Evolutionary conservation across 2,113 vertebrate genomes (phyloP), one percentile per base, ranked within the genome.

Genomic region (Neolamprologus cancellatus): DNA sequence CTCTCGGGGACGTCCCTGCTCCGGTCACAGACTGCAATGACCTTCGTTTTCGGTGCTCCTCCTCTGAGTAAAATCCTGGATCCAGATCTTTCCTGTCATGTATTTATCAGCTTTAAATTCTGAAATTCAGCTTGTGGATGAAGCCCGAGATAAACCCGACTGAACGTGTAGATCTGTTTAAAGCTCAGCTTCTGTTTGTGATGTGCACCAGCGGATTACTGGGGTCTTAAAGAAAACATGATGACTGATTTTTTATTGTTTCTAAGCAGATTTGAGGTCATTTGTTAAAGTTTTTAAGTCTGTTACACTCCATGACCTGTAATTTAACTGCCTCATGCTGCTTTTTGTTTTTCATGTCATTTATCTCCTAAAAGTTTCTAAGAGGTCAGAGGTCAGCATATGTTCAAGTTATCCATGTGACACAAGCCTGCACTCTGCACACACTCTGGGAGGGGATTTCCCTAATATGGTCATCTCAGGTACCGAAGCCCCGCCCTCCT

Each of bases 131-230:
- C 66, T 17, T 71, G 39, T 44, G 20, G 7, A 3, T 25, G 36
- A 71, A 71, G 44, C 39, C 0, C 0, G 3, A 44, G 36, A 25
- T 10, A 10, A 71, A 71, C 36, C 64, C 8, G 36, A 71, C 18
- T 13, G 36, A 44, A 46, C 4, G 39, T 28, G 5, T 25, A 17
- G 39, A 28, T 23, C 14, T 71, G 20, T 44, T 71, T 71, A 0
- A 46, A 25, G 23, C 0, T 71, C 20, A 25, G 64, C n/a, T 0
- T 41, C 64, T 15, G 36, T 41, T 69, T 69, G 32, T 0, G 11
- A 64, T 1, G n/a, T 8, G 20, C 9, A 10, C 36, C 61, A 14
- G 11, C 1, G 1, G 34, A 39, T 66, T 39, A 23, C 64, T 71
- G 64, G n/a, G n/a, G 2, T 15, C 64, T 44, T 69, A 69, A 69